A percentile compares a stretch with the other conserved stretches of the same genome.
These are phyloP conservation scores for Neostethus bicornis DNA, from an alignment of 2,797 vertebrate species.

Conservation along the genomic window DNA sequence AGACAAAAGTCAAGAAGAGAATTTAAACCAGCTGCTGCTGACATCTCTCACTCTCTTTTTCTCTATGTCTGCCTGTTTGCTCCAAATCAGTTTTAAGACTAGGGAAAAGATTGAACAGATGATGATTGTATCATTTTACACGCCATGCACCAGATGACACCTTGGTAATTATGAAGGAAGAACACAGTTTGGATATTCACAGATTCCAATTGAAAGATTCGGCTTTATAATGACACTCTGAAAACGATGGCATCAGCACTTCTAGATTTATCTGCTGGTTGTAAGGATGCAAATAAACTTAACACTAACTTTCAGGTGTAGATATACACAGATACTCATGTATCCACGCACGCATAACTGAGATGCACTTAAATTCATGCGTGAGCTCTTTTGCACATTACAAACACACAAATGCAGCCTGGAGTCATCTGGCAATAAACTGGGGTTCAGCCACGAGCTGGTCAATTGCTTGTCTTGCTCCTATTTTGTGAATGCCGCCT, in stretches of 20 bases:
- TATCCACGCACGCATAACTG: no score
- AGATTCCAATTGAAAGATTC: slow-evolving; percentile 20
- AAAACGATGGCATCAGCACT: slow-evolving; percentile 13
- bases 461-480: slow-evolving; percentile 74
- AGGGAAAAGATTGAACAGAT: slow-evolving; percentile 29
- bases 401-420: slow-evolving; percentile 44
- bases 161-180: slow-evolving; percentile 10
- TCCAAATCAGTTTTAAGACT: slow-evolving; percentile 59
- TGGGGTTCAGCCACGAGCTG: slow-evolving; percentile 62
- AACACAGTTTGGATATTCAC: slow-evolving; percentile 10
- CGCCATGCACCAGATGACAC: slow-evolving; percentile 27
- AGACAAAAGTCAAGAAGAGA: slow-evolving; percentile 76
- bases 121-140: slow-evolving; percentile 53
- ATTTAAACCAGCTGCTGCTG: slow-evolving; percentile 74
- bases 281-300: slow-evolving; percentile 3
- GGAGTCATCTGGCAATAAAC: slow-evolving; percentile 75
- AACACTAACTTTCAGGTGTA: slow-evolving; percentile 19
- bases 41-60: slow-evolving; percentile 52
- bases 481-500: slow-evolving; percentile 73
- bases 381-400: slow-evolving; percentile 25
- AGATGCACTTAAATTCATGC: slow-evolving; percentile 25
- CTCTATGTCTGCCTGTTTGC: slow-evolving; percentile 40
- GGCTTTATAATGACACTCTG: slow-evolving; percentile 4
- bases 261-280: slow-evolving; percentile 4
- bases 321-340: slow-evolving; percentile 23